A percentile compares a stretch with the other conserved stretches of the same genome.
These are phyloP conservation scores for Naja naja DNA, from an alignment of 2,113 vertebrate species.

Conservation along the genomic window DNA sequence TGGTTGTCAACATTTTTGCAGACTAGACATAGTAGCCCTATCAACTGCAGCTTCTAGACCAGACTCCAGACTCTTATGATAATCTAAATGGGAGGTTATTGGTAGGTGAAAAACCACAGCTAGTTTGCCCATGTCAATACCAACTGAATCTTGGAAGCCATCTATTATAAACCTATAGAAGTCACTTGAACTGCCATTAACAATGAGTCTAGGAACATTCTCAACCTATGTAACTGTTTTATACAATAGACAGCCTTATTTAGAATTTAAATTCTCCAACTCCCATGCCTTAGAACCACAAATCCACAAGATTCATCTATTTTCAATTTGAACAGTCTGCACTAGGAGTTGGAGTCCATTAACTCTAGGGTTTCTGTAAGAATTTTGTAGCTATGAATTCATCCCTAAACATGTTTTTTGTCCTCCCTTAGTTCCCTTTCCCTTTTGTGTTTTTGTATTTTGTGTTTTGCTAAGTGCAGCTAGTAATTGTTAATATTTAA, in stretches of 20 bases:
- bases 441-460: background rate
- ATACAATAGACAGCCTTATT: background rate
- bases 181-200: background rate
- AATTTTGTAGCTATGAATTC: background rate
- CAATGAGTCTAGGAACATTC: background rate
- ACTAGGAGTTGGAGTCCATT: background rate
- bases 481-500: constrained; percentile 17
- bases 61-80: background rate
- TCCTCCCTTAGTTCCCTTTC: background rate
- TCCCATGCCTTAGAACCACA: background rate
- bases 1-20: background rate
- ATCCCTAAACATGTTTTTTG: background rate
- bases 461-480: background rate
- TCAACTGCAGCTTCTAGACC: background rate
- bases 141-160: background rate
- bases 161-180: background rate
- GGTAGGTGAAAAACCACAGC: background rate
- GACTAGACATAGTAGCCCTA: background rate
- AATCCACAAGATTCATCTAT: background rate
- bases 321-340: background rate
- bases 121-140: background rate
- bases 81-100: background rate
- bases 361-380: background rate
- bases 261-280: background rate
- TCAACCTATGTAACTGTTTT: background rate